Percentiles rank a stretch among this genome's conserved stretches.
Evolutionary conservation across 2,888 invertebrate species (phyloP).

Genomic region (Watsonalla binaria): DNA sequence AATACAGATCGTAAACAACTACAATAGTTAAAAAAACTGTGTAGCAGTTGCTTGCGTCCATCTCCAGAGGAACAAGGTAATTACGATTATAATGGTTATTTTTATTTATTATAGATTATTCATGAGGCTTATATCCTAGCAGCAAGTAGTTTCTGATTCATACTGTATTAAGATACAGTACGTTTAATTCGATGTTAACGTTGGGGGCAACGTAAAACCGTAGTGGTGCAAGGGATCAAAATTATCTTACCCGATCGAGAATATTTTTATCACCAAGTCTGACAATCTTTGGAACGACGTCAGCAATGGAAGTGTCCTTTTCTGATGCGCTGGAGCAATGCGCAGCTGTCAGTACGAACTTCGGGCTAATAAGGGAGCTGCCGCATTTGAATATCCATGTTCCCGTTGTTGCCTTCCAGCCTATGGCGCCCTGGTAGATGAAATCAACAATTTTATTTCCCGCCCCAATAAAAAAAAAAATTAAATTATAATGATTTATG

Average conservation of each 20-base stretch:
- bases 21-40: too few relatives aligned
- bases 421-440: constrained; percentile 46
- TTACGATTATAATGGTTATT: too few relatives aligned
- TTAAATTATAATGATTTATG: background rate
- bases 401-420: constrained; percentile 40
- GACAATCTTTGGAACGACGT: constrained; percentile 41
- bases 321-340: constrained; percentile 73
- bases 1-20: too few relatives aligned
- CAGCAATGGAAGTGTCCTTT: constrained; percentile 30
- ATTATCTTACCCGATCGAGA: constrained; percentile 22
- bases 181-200: too few relatives aligned
- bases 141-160: too few relatives aligned
- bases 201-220: constrained; percentile 66
- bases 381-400: constrained; percentile 76
- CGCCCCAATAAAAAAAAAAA: background rate
- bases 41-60: too few relatives aligned
- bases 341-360: constrained; percentile 83
- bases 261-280: constrained; percentile 49
- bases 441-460: background rate
- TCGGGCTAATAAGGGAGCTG: constrained; percentile 81
- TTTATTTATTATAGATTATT: too few relatives aligned
- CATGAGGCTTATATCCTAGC: too few relatives aligned
- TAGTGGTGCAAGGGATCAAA: constrained; percentile 55
- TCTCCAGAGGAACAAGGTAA: too few relatives aligned
- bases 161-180: background rate